Percentiles rank a stretch among this genome's conserved stretches.
phyloP scores from a whole-genome alignment of 2,797 vertebrate species.

The Esox masquinongy region DNA sequence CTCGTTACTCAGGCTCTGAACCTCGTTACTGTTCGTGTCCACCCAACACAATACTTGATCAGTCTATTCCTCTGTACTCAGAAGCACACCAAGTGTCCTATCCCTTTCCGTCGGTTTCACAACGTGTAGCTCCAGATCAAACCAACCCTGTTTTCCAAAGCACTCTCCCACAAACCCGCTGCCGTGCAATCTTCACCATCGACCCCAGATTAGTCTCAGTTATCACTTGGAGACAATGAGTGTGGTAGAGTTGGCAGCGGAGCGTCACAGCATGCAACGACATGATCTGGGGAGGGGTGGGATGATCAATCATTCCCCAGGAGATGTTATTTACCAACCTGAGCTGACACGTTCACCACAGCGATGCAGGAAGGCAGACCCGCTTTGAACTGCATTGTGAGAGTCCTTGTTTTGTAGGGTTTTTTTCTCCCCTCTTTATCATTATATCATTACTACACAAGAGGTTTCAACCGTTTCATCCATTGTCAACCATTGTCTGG shows the following conservation, averaged over 20 bases:
- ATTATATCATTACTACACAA: constrained; percentile 20
- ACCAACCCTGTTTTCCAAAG: constrained; percentile 28
- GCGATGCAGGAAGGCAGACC: not conserved
- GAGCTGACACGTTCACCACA: constrained; percentile 57
- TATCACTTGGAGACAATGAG: constrained; percentile 28
- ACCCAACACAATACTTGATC: not conserved
- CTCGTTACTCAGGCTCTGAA: not conserved
- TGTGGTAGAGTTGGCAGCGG: constrained; percentile 23
- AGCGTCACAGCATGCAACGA: constrained; percentile 51
- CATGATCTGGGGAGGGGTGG: constrained; percentile 50
- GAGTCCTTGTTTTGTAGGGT: constrained; percentile 35
- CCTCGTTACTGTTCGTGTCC: not conserved
- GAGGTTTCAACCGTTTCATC: constrained; percentile 36
- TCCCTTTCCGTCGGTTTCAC: not conserved
- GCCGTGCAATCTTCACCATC: constrained; percentile 2
- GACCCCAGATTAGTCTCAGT: not conserved
- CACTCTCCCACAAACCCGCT: constrained; percentile 13
- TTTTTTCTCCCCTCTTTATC: constrained; percentile 28
- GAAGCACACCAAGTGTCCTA: not conserved
- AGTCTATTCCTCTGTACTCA: not conserved
- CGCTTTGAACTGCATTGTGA: constrained; percentile 63
- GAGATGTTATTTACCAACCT: constrained; percentile 46
- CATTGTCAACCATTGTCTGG: not conserved
- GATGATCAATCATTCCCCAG: constrained; percentile 54
- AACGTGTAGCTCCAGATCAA: constrained; percentile 6